These are phyloP conservation scores for Heterohyrax brucei DNA, from an alignment of 2,797 vertebrate genomes.

Conservation along the genomic window DNA sequence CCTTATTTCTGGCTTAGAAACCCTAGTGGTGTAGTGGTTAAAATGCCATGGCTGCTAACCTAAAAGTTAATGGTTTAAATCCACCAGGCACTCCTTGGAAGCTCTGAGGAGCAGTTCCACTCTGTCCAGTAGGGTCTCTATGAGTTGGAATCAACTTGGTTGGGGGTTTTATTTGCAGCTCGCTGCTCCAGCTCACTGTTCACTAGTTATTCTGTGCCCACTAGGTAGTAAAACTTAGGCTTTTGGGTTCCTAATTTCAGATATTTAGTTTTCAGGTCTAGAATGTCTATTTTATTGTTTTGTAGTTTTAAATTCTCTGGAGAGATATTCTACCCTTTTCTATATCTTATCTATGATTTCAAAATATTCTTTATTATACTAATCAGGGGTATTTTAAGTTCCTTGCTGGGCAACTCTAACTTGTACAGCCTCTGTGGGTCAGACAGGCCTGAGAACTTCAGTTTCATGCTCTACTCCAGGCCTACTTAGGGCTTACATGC, in stretches of 20 bases:
- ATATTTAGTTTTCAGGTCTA: neutral
- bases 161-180: neutral
- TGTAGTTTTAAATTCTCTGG: neutral
- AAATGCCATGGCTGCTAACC: too few relatives aligned
- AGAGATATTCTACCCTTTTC: neutral
- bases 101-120: too few relatives aligned
- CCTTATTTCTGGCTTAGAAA: neutral
- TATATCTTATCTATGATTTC: neutral
- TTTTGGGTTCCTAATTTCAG: conserved; percentile 2
- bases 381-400: neutral
- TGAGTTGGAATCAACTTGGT: too few relatives aligned
- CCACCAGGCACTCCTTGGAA: too few relatives aligned
- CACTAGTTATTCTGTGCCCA: neutral
- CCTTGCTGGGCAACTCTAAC: neutral
- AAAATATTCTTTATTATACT: neutral
- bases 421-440: neutral
- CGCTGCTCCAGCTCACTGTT: neutral
- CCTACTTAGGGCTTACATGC: neutral
- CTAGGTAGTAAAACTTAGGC: neutral
- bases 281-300: neutral
- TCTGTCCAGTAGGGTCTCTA: too few relatives aligned
- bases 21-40: too few relatives aligned
- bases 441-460: neutral
- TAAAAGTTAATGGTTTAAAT: too few relatives aligned
- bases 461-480: neutral